phyloP scores from a whole-genome alignment of 1,140 invertebrate genomes.

The Cydia strobilella region DNA sequence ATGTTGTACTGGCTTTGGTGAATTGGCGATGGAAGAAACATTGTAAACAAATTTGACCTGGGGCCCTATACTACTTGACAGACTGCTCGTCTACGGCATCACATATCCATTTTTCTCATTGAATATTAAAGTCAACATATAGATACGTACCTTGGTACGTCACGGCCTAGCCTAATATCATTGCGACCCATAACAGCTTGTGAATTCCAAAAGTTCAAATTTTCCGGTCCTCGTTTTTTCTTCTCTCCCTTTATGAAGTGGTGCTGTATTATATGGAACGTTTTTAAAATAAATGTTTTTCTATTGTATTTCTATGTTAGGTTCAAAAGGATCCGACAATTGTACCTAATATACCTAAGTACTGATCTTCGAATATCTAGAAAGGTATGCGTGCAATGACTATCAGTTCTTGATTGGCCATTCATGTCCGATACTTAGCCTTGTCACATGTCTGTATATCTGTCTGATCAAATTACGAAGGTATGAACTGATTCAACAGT shows the following conservation, averaged over 20 bases:
- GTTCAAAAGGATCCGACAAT: background rate
- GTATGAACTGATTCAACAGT: background rate
- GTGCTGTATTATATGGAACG: too few species aligned
- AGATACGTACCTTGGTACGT: too few species aligned
- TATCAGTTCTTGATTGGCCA: slow-evolving; percentile 8
- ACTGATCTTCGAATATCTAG: background rate
- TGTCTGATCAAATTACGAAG: slow-evolving; percentile 7
- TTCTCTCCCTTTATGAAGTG: too few species aligned
- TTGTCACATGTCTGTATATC: background rate
- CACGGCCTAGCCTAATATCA: too few species aligned
- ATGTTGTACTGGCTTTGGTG: background rate
- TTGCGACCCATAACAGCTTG: too few species aligned
- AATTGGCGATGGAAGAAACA: background rate
- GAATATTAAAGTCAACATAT: too few species aligned
- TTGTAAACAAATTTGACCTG: background rate
- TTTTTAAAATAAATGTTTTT: too few species aligned
- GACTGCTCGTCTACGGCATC: background rate
- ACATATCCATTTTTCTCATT: too few species aligned
- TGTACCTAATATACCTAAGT: background rate
- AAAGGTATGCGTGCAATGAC: slow-evolving; percentile 3
- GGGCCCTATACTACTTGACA: background rate
- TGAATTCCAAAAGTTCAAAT: too few species aligned
- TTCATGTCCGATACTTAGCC: background rate
- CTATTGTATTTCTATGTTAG: too few species aligned
- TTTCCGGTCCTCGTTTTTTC: too few species aligned